Conservation (phyloP, 2,113 vertebrate species). For the Misgurnus anguillicaudatus region DNA sequence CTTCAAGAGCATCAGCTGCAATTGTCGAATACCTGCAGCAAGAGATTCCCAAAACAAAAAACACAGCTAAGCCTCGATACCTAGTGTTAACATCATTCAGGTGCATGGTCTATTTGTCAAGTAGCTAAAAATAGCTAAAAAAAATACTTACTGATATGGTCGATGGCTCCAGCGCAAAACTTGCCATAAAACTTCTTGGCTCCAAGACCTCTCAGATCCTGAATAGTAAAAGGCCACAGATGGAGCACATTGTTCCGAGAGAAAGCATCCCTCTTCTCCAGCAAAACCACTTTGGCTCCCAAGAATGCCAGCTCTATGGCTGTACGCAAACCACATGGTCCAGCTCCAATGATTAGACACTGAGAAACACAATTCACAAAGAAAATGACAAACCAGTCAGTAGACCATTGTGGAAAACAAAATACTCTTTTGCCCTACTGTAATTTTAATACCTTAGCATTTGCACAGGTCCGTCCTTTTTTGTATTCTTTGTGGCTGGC, state of each 20-base stretch:
- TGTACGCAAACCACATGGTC: constrained; percentile 94
- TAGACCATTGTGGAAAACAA: not conserved
- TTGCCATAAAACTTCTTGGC: constrained; percentile 99
- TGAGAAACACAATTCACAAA: constrained; percentile 57
- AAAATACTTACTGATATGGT: constrained; percentile 95
- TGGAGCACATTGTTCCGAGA: constrained; percentile 97
- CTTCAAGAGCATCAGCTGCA: constrained; percentile 96
- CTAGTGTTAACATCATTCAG: not conserved
- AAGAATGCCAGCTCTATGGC: constrained; percentile 93
- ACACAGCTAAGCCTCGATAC: not conserved
- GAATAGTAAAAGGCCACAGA: constrained; percentile 96
- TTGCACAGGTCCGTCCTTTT: constrained; percentile 91
- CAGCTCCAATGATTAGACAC: constrained; percentile 98
- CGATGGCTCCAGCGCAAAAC: constrained; percentile 96
- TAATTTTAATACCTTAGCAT: constrained; percentile 81
- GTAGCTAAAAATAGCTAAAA: too few relatives aligned
- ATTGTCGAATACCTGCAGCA: constrained; percentile 93
- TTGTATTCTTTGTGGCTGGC: constrained; percentile 95
- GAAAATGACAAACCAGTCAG: constrained; percentile 9
- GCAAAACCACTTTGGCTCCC: constrained; percentile 93
- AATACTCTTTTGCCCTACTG: not conserved
- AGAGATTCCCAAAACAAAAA: not conserved
- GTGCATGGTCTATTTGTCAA: too few relatives aligned
- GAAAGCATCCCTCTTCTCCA: constrained; percentile 97
- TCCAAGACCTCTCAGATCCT: constrained; percentile 91